Evolutionary conservation across 2,888 invertebrate genomes (phyloP).

Genomic region (Homarus gammarus): DNA sequence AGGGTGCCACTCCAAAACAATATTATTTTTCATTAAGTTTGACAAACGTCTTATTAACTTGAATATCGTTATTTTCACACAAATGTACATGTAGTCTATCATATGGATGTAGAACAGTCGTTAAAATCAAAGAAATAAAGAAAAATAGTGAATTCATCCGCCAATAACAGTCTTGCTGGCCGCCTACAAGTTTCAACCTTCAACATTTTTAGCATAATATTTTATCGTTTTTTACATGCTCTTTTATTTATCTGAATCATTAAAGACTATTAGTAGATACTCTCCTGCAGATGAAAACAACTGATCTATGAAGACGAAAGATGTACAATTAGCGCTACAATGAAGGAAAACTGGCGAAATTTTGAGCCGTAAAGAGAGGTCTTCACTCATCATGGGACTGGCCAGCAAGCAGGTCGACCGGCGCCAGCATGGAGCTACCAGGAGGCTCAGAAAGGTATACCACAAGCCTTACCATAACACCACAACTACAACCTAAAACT

Average conservation of each 20-base stretch:
- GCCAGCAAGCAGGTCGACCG: no score
- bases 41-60: not conserved
- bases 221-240: not conserved
- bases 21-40: conserved; percentile 1
- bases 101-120: not conserved
- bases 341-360: no score
- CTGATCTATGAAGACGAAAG: no score
- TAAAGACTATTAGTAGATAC: no score
- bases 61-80: not conserved
- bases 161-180: not conserved
- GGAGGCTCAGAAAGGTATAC: no score
- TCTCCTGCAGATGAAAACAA: no score
- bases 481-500: no score
- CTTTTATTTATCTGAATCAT: not conserved
- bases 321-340: no score
- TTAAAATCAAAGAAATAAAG: not conserved
- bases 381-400: no score
- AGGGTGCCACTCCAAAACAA: not conserved
- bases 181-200: not conserved
- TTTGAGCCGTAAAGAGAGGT: no score
- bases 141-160: not conserved
- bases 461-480: no score
- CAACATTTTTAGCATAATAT: not conserved
- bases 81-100: not conserved
- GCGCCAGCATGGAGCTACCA: no score